Conservation (phyloP, 1,140 invertebrate genomes). For the Oryctes rhinoceros region DNA sequence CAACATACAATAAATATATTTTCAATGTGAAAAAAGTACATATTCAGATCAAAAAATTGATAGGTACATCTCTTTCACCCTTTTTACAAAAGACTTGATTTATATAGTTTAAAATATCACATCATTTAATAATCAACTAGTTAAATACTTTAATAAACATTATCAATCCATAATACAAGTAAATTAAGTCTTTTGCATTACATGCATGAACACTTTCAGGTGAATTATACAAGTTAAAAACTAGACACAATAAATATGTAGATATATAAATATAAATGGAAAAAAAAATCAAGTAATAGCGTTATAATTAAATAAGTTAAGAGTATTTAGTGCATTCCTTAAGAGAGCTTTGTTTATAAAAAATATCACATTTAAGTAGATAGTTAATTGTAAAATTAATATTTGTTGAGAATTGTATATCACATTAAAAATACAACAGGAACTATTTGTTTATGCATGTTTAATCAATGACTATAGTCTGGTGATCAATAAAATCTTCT, state of each 20-base stretch:
- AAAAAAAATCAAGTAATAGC: constrained; percentile 1
- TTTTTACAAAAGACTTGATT: constrained; percentile 33
- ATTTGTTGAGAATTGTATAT: background rate
- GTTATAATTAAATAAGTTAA: too few species aligned
- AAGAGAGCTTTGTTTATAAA: background rate
- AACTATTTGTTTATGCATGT: background rate
- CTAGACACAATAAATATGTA: background rate
- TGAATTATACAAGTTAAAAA: background rate
- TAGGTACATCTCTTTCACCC: background rate
- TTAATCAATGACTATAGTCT: background rate
- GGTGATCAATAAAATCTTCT: background rate
- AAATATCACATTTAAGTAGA: background rate
- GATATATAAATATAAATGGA: constrained; percentile 16
- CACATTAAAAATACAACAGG: constrained; percentile 4
- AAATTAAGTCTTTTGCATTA: constrained; percentile 41
- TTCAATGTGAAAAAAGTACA: background rate
- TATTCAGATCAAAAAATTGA: background rate
- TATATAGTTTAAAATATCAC: background rate
- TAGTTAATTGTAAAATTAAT: background rate
- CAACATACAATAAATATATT: constrained; percentile 31
- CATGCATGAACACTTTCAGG: background rate
- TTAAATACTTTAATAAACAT: background rate
- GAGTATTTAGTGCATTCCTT: too few species aligned
- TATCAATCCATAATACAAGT: constrained; percentile 3
- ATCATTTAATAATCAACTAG: background rate